Percentiles rank a stretch among this genome's conserved stretches.
These are phyloP conservation scores for Phainopepla nitens DNA, from an alignment of 2,113 vertebrate genomes.

Conservation along the genomic window DNA sequence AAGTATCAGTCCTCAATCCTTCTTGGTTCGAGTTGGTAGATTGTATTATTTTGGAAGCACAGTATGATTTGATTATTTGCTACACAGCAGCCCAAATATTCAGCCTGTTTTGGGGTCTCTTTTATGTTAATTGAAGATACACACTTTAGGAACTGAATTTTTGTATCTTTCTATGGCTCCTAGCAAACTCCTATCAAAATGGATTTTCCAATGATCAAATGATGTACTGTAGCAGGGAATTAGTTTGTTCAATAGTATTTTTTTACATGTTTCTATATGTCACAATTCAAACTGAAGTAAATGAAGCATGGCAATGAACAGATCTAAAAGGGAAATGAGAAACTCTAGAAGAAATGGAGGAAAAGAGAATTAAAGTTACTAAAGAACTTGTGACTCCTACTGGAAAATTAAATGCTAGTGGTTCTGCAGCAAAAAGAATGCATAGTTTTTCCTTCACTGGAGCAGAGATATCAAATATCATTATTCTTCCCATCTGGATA, in stretches of 20 bases:
- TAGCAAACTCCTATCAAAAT: not conserved
- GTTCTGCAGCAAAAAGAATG: not conserved
- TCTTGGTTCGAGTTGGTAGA: not conserved
- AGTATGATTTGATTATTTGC: not conserved
- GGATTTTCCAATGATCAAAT: not conserved
- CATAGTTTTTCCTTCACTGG: not conserved
- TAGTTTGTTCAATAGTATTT: not conserved
- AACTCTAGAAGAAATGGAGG: not conserved
- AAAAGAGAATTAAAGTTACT: not conserved
- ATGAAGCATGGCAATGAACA: not conserved
- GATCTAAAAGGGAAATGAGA: not conserved
- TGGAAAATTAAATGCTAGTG: not conserved
- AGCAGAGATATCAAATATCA: not conserved
- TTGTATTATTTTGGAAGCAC: not conserved
- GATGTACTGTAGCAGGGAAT: not conserved
- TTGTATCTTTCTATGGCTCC: not conserved
- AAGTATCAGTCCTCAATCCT: not conserved
- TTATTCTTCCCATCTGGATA: not conserved
- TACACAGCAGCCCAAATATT: not conserved
- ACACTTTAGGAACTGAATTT: not conserved
- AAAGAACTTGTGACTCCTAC: not conserved
- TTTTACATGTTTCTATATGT: not conserved
- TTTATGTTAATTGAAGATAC: not conserved
- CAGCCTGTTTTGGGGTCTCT: not conserved
- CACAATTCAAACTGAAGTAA: not conserved